Percentiles rank a stretch among this genome's conserved stretches.
phyloP scores from a whole-genome alignment of 2,888 invertebrate genomes.

The Amitus sp. region DNA sequence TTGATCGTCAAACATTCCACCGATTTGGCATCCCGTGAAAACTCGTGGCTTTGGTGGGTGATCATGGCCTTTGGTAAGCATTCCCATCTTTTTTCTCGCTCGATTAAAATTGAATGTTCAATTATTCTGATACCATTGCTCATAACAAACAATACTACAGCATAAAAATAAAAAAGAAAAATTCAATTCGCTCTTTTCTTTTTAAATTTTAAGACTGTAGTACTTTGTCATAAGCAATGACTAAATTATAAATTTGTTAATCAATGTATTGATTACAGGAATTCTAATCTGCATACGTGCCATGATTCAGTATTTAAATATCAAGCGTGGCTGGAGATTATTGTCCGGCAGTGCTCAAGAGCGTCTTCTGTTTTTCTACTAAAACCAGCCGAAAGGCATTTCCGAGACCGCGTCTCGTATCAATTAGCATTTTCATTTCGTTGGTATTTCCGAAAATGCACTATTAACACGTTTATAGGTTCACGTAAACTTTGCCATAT shows the following conservation, averaged over 20 bases:
- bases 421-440: slow-evolving; percentile 56
- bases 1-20: slow-evolving; percentile 93
- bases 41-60: slow-evolving; percentile 93
- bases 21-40: slow-evolving; percentile 86
- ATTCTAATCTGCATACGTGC: slow-evolving; percentile 88
- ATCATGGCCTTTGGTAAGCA: slow-evolving; percentile 88
- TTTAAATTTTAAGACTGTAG: too few species aligned
- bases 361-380: slow-evolving; percentile 88
- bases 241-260: too few species aligned
- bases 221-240: too few species aligned
- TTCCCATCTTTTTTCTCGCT: not conserved
- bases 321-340: slow-evolving; percentile 88
- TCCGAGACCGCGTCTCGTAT: slow-evolving; percentile 46
- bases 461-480: slow-evolving; percentile 40
- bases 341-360: slow-evolving; percentile 88
- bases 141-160: not conserved
- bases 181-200: too few species aligned
- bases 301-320: slow-evolving; percentile 87
- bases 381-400: slow-evolving; percentile 46
- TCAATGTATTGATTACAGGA: slow-evolving; percentile 69
- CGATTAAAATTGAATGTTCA: too few species aligned
- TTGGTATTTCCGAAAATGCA: slow-evolving; percentile 53
- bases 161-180: too few species aligned
- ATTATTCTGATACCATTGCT: too few species aligned
- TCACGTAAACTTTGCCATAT: slow-evolving; percentile 24